These are phyloP conservation scores for Drosophila kanekoi DNA, from an alignment of 2,888 invertebrate species.

Conservation along the genomic window DNA sequence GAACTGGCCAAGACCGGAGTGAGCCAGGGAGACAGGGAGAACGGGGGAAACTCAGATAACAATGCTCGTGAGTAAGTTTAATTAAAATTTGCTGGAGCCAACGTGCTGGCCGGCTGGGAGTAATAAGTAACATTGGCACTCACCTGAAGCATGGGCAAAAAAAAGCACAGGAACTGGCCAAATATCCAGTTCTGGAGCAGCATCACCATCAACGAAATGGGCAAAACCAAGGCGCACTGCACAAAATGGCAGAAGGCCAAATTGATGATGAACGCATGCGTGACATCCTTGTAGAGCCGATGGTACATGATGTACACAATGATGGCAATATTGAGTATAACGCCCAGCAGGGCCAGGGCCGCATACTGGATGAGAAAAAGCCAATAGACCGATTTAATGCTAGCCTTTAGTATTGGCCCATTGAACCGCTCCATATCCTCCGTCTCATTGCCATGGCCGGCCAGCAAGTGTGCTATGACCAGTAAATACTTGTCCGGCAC, in stretches of 20 bases:
- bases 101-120: background rate
- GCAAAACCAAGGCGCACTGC: conserved; percentile 89
- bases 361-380: conserved; percentile 88
- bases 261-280: conserved; percentile 89
- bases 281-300: conserved; percentile 87
- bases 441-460: conserved; percentile 81
- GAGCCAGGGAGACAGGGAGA: background rate
- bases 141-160: conserved; percentile 91
- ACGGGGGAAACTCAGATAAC: conserved; percentile 20
- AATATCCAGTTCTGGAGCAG: conserved; percentile 90
- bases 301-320: conserved; percentile 86
- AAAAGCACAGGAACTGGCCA: conserved; percentile 90
- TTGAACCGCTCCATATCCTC: conserved; percentile 85
- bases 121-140: conserved; percentile 65
- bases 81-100: conserved; percentile 33
- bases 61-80: conserved; percentile 51
- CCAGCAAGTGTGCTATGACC: conserved; percentile 81
- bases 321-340: conserved; percentile 87
- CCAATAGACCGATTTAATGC: conserved; percentile 87
- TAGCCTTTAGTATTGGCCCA: conserved; percentile 87
- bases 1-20: background rate
- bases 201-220: conserved; percentile 89
- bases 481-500: conserved; percentile 83
- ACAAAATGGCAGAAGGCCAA: conserved; percentile 89
- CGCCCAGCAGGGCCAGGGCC: conserved; percentile 86